Conservation (phyloP, 2,113 vertebrate species). For the zebrafish (Danio rerio) region GRCz12tu NC_133179.1:21864001-21864500, state of each 20-base stretch:
- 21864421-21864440: constrained; percentile 54
- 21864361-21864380: background rate
- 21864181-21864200: constrained; percentile 43
- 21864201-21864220: constrained; percentile 30
- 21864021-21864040: too few relatives aligned
- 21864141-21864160: constrained; percentile 20
- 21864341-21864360: constrained; percentile 25
- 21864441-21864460: constrained; percentile 58
- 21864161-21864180: constrained; percentile 19
- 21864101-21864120: background rate
- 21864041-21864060: too few relatives aligned
- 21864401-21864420: constrained; percentile 36
- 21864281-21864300: constrained; percentile 15
- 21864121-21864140: constrained; percentile 33
- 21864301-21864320: background rate
- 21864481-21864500: constrained; percentile 61
- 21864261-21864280: constrained; percentile 29
- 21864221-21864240: constrained; percentile 38
- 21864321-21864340: background rate
- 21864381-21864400: constrained; percentile 13
- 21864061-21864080: background rate
- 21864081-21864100: background rate
- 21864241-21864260: constrained; percentile 43
- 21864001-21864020: too few relatives aligned
- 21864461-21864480: constrained; percentile 62